Evolutionary conservation across 35 echinoderm and acorn worm species (phyloP).

Genomic region (Ptychodera flava): DNA sequence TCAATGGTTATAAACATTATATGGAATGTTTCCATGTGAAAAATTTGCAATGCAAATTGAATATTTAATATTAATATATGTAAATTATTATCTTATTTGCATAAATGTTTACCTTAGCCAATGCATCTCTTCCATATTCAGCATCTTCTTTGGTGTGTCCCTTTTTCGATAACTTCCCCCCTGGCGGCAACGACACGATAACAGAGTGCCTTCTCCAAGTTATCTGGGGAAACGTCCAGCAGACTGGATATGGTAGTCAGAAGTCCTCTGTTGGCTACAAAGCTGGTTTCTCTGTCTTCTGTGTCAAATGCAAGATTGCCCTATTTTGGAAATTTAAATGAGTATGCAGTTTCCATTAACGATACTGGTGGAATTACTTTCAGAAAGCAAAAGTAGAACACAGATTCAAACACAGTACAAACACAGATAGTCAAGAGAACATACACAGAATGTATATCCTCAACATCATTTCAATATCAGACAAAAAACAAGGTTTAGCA

Average conservation of each 20-base stretch:
- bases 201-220: constrained; percentile 75
- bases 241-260: constrained; percentile 50
- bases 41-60: no score
- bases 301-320: constrained; percentile 72
- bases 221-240: constrained; percentile 48
- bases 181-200: constrained; percentile 79
- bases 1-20: no score
- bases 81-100: background rate
- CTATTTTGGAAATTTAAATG: constrained; percentile 13
- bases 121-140: constrained; percentile 91
- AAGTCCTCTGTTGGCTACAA: constrained; percentile 42
- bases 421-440: background rate
- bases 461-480: no score
- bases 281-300: constrained; percentile 59
- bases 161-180: constrained; percentile 82
- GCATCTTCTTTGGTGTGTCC: constrained; percentile 84
- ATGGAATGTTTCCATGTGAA: no score
- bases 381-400: background rate
- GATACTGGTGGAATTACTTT: no score
- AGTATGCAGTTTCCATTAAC: background rate
- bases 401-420: background rate
- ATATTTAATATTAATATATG: no score
- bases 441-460: no score
- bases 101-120: constrained; percentile 60
- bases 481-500: no score